Evolutionary conservation across 2,113 vertebrate species (phyloP).

Genomic region (Canis aureus): DNA sequence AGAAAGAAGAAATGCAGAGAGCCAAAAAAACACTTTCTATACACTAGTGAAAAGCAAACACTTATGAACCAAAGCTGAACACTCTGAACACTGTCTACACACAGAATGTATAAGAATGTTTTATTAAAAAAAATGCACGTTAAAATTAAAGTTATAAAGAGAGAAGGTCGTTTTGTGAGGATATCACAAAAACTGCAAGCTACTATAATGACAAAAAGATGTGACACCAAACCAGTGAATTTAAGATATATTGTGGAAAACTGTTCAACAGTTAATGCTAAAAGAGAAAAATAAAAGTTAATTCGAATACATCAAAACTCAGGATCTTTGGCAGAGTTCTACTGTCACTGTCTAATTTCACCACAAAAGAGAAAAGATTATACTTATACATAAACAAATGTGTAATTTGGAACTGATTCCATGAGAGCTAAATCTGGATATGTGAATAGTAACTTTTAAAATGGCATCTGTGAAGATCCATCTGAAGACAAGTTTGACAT

Average conservation of each 20-base stretch:
- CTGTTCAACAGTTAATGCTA: neutral
- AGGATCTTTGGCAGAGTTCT: conserved; percentile 5
- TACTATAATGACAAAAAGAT: neutral
- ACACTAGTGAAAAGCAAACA: neutral
- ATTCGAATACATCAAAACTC: neutral
- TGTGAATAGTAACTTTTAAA: conserved; percentile 52
- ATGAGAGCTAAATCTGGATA: conserved; percentile 37
- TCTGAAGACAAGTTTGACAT: conserved; percentile 45
- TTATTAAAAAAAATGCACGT: neutral
- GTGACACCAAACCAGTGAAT: neutral
- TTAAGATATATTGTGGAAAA: neutral
- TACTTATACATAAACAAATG: neutral
- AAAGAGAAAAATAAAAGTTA: neutral
- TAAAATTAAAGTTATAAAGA: conserved; percentile 6
- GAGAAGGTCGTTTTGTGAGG: neutral
- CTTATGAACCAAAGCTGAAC: neutral
- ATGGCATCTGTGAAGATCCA: conserved; percentile 18
- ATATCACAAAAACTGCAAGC: neutral
- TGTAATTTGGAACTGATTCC: conserved; percentile 36
- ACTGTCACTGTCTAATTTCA: neutral
- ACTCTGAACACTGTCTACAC: neutral
- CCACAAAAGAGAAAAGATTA: neutral
- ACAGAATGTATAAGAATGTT: neutral
- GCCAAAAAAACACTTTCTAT: neutral
- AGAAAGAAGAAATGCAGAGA: neutral